Conservation (phyloP, 2,888 invertebrate genomes). For the Meghimatium bilineatum region DNA sequence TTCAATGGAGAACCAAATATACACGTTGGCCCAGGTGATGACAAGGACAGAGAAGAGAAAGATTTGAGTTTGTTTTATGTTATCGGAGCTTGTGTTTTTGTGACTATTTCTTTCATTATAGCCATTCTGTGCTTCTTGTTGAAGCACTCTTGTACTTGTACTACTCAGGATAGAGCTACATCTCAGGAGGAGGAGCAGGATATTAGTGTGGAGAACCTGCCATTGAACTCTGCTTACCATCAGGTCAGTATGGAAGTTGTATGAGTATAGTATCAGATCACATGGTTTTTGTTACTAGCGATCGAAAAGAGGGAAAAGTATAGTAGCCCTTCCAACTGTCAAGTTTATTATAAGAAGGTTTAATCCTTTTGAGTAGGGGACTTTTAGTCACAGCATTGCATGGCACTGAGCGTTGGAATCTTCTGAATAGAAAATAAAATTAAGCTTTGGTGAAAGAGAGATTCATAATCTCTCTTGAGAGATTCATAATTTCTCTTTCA, state of each 20-base stretch:
- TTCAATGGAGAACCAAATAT: background rate
- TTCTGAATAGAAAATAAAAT: too few species aligned
- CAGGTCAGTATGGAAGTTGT: slow-evolving; percentile 43
- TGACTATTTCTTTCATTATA: slow-evolving; percentile 59
- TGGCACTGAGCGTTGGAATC: too few species aligned
- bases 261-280: too few species aligned
- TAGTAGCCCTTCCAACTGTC: too few species aligned
- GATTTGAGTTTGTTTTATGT: slow-evolving; percentile 41
- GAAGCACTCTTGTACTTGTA: slow-evolving; percentile 15
- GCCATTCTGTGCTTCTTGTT: slow-evolving; percentile 52
- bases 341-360: too few species aligned
- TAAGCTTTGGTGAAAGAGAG: too few species aligned
- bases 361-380: too few species aligned
- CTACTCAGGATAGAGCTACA: slow-evolving; percentile 70
- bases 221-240: slow-evolving; percentile 87
- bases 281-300: too few species aligned
- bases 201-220: slow-evolving; percentile 90
- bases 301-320: too few species aligned
- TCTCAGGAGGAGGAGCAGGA: slow-evolving; percentile 86
- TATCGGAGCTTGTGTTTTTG: slow-evolving; percentile 53
- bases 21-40: background rate
- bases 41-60: background rate
- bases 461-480: too few species aligned
- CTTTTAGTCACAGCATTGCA: too few species aligned
- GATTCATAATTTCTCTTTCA: too few species aligned